Conservation (phyloP, 2,888 invertebrate species). For the Zonitis immaculata region DNA sequence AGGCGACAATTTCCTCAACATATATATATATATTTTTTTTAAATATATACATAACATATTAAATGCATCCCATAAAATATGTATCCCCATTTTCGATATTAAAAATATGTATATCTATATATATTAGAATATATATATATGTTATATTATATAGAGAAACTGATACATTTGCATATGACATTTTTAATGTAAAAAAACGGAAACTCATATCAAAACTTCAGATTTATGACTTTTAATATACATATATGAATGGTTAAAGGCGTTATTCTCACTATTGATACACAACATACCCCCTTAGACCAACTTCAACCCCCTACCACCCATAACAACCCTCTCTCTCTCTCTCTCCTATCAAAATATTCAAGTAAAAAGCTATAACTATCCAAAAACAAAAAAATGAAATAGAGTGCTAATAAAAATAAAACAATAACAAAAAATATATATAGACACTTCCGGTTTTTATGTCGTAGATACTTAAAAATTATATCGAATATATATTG, state of each 20-base stretch:
- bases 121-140: not conserved
- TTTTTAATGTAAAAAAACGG: conserved; percentile 4
- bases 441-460: too few relatives aligned
- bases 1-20: not conserved
- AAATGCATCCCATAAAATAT: not conserved
- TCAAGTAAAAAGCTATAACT: too few relatives aligned
- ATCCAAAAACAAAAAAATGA: too few relatives aligned
- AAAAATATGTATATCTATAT: not conserved
- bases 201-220: conserved; percentile 15
- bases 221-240: conserved; percentile 24
- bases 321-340: too few relatives aligned
- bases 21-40: not conserved
- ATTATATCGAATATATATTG: too few relatives aligned
- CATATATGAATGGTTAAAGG: conserved; percentile 18
- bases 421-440: too few relatives aligned
- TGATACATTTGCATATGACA: conserved; percentile 18
- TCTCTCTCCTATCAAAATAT: too few relatives aligned
- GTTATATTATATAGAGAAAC: not conserved
- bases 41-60: too few relatives aligned
- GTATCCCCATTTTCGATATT: not conserved
- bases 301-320: too few relatives aligned
- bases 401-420: too few relatives aligned
- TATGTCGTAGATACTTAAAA: too few relatives aligned
- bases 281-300: too few relatives aligned
- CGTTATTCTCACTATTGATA: conserved; percentile 19